Evolutionary conservation across 1,140 invertebrate genomes (phyloP).

Genomic region (Panagrolaimus sp.): DNA sequence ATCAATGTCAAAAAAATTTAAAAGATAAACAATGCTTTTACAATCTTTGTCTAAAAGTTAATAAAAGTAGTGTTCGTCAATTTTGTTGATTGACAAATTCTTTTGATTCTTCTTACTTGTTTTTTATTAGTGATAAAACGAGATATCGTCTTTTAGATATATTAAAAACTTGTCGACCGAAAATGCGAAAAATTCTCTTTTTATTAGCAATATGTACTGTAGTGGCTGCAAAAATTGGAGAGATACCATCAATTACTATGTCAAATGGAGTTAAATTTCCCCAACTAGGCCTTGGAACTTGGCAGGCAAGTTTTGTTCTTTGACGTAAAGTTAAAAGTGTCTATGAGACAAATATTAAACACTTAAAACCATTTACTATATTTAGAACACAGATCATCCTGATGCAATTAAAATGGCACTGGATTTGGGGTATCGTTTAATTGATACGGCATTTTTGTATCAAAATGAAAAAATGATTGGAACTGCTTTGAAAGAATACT

Average conservation of each 20-base stretch:
- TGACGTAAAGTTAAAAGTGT: conserved; percentile 8
- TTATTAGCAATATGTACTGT: too few relatives aligned
- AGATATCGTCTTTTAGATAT: too few relatives aligned
- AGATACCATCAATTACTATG: conserved; percentile 18
- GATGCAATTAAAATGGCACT: conserved; percentile 67
- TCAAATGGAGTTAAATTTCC: conserved; percentile 63
- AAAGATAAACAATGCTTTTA: too few relatives aligned
- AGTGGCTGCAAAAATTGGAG: too few relatives aligned
- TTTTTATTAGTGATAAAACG: too few relatives aligned
- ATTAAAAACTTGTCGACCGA: too few relatives aligned
- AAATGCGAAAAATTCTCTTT: too few relatives aligned
- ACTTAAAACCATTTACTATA: background rate
- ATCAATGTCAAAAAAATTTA: too few relatives aligned
- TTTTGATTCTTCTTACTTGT: too few relatives aligned
- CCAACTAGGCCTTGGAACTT: conserved; percentile 71
- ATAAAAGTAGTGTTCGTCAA: too few relatives aligned
- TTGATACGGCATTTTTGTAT: conserved; percentile 73
- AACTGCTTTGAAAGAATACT: conserved; percentile 70
- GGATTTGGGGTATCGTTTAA: conserved; percentile 70
- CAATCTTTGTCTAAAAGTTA: too few relatives aligned
- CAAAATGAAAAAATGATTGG: conserved; percentile 74
- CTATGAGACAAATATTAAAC: background rate
- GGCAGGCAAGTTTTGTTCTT: conserved; percentile 57
- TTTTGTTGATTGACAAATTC: too few relatives aligned
- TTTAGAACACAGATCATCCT: conserved; percentile 4